A percentile compares a stretch with the other conserved stretches of the same genome.
phyloP scores from a whole-genome alignment of 2,113 vertebrate genomes.

The Hypocryptadius cinnamomeus region DNA sequence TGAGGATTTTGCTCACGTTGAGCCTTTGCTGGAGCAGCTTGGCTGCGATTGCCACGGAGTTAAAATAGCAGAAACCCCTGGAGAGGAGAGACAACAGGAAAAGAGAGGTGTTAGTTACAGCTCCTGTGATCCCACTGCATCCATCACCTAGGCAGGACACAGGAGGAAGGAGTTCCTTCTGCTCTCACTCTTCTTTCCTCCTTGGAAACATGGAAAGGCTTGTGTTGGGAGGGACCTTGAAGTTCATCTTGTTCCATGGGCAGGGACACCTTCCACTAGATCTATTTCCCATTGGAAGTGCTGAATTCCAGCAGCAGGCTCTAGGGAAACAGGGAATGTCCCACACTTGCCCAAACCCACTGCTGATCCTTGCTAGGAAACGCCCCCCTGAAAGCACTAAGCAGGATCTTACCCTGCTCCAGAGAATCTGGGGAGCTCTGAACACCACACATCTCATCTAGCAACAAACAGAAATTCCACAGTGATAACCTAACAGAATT shows the following conservation, averaged over 20 bases:
- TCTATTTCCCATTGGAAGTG: neutral
- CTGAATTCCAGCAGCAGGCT: neutral
- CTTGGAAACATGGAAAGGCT: neutral
- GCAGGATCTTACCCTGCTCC: neutral
- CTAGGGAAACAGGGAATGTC: neutral
- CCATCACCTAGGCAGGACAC: neutral
- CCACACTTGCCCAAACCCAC: neutral
- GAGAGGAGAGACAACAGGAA: neutral
- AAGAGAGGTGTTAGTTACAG: neutral
- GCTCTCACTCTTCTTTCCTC: neutral
- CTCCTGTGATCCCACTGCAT: neutral
- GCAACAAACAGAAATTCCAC: neutral
- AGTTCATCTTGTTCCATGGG: neutral
- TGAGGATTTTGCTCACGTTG: slow-evolving; percentile 93
- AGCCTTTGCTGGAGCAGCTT: slow-evolving; percentile 93
- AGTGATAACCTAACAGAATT: neutral
- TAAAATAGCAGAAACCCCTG: slow-evolving; percentile 99
- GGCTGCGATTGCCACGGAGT: slow-evolving; percentile 93
- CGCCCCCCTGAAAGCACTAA: rapidly evolving
- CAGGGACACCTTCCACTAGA: neutral
- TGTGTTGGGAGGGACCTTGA: neutral
- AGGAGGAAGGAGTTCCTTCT: neutral
- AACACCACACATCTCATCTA: neutral
- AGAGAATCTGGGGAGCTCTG: neutral
- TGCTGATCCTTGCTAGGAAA: neutral